Conservation (phyloP, 2,797 vertebrate genomes). For the Lagorchestes hirsutus region DNA sequence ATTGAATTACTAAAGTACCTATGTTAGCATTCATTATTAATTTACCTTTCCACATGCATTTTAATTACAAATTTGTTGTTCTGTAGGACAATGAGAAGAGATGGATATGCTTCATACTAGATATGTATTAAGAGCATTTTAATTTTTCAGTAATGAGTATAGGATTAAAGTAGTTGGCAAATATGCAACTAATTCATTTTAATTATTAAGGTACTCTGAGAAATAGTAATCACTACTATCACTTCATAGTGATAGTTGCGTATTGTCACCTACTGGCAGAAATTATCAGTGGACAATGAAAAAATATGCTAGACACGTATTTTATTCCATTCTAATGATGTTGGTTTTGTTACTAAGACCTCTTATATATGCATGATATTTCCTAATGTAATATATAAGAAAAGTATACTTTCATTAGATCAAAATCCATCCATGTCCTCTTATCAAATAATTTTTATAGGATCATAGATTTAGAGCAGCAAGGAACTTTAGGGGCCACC, state of each 20-base stretch:
- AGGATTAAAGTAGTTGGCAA: not conserved
- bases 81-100: not conserved
- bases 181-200: not conserved
- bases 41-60: not conserved
- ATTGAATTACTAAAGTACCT: not conserved
- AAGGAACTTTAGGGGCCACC: not conserved
- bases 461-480: not conserved
- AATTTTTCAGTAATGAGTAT: not conserved
- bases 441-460: not conserved
- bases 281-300: not conserved
- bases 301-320: not conserved
- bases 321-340: not conserved
- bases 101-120: not conserved
- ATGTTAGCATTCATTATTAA: not conserved
- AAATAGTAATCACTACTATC: not conserved
- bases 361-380: not conserved
- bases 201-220: not conserved
- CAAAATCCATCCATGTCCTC: not conserved
- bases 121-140: not conserved
- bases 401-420: not conserved
- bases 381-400: not conserved
- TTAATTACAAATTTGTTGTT: not conserved
- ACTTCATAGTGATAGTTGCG: not conserved
- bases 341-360: not conserved
- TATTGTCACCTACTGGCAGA: not conserved